Percentiles rank a stretch among this genome's conserved stretches.
These are phyloP conservation scores for Delphinus delphis DNA, from an alignment of 2,113 vertebrate species.

Conservation along the genomic window DNA sequence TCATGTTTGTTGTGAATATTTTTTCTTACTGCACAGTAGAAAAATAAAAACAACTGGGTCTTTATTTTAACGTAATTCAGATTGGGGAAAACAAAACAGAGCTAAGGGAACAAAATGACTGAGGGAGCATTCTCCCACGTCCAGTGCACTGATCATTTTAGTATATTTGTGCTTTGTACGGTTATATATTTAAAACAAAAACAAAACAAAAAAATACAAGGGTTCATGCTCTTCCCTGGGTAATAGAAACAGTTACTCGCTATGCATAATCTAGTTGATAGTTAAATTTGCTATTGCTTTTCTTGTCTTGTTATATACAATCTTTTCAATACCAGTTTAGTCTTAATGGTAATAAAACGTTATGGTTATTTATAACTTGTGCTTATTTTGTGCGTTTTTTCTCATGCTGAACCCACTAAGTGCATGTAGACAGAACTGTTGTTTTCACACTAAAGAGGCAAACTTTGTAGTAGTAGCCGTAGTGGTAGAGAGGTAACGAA, in stretches of 20 bases:
- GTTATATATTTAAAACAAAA: slow-evolving; percentile 99
- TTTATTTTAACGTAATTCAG: slow-evolving; percentile 91
- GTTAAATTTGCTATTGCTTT: slow-evolving; percentile 99
- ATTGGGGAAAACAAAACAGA: slow-evolving; percentile 92
- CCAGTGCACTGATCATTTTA: slow-evolving; percentile 99
- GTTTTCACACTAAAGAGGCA: slow-evolving; percentile 85
- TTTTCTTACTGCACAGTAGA: slow-evolving; percentile 93
- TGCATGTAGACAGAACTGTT: slow-evolving; percentile 88
- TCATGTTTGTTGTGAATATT: slow-evolving; percentile 99
- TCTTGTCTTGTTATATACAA: slow-evolving; percentile 99
- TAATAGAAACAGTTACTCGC: slow-evolving; percentile 99
- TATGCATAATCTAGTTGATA: slow-evolving; percentile 99
- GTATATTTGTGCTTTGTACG: slow-evolving; percentile 99
- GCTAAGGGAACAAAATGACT: slow-evolving; percentile 98
- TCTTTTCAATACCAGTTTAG: slow-evolving; percentile 99
- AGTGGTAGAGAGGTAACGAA: slow-evolving; percentile 81
- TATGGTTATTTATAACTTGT: slow-evolving; percentile 99
- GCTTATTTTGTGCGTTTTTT: slow-evolving; percentile 99
- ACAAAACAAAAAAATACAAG: slow-evolving; percentile 90
- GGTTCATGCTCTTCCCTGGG: slow-evolving; percentile 93
- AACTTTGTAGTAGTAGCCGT: slow-evolving; percentile 81
- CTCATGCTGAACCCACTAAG: slow-evolving; percentile 88
- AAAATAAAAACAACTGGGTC: slow-evolving; percentile 87
- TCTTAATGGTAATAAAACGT: slow-evolving; percentile 99
- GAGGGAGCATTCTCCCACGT: slow-evolving; percentile 96